Conservation (phyloP, 2,888 invertebrate genomes). For the Gymnoscelis rufifasciata region DNA sequence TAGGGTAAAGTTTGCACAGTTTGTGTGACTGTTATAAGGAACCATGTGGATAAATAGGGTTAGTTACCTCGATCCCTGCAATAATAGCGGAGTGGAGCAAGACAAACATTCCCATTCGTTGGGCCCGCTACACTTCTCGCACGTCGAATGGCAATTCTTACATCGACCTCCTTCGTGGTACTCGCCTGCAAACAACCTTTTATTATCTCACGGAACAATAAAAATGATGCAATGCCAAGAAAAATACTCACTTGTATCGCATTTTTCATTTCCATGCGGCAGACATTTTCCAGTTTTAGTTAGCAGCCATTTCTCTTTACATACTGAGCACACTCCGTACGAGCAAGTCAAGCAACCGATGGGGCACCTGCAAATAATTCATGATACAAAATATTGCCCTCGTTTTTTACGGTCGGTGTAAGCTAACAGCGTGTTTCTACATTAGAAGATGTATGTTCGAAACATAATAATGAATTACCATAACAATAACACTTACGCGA, state of each 20-base stretch:
- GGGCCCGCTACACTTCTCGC: conserved; percentile 90
- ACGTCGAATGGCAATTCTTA: conserved; percentile 89
- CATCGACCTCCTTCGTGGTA: conserved; percentile 87
- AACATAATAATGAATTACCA: conserved; percentile 32
- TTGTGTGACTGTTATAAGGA: conserved; percentile 18
- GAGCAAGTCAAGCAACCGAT: conserved; percentile 87
- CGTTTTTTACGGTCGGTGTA: conserved; percentile 6
- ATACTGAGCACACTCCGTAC: conserved; percentile 85
- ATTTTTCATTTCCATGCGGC: conserved; percentile 85
- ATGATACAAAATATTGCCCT: conserved; percentile 11
- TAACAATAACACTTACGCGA: conserved; percentile 71
- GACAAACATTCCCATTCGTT: conserved; percentile 88
- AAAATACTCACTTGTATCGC: conserved; percentile 83
- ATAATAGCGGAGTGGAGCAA: conserved; percentile 85
- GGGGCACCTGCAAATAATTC: conserved; percentile 78
- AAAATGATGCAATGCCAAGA: conserved; percentile 6
- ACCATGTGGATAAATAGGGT: conserved; percentile 45
- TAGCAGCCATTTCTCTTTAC: conserved; percentile 86
- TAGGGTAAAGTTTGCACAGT: conserved; percentile 11
- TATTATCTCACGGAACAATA: conserved; percentile 30
- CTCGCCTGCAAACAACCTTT: conserved; percentile 78
- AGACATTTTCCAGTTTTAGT: conserved; percentile 87
- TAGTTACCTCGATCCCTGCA: conserved; percentile 81
- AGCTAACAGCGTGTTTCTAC: conserved; percentile 21
- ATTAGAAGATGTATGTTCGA: conserved; percentile 23